These are phyloP conservation scores for Oncorhynchus nerka DNA, from an alignment of 2,113 vertebrate genomes.

Conservation along the genomic window DNA sequence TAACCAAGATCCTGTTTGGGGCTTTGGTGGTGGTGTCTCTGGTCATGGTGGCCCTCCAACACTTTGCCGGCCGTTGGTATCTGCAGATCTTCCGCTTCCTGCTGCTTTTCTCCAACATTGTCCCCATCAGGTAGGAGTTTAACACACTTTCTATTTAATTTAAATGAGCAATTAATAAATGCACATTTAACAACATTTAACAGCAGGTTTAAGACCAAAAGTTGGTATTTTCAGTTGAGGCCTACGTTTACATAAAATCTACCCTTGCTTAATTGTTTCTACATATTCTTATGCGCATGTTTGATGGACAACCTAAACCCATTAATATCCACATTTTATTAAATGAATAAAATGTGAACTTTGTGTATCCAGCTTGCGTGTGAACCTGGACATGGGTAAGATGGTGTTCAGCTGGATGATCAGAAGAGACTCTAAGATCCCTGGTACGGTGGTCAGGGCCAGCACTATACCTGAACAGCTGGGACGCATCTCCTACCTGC, in stretches of 20 bases:
- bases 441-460: constrained; percentile 90
- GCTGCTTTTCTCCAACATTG: constrained; percentile 93
- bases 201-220: not conserved
- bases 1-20: constrained; percentile 95
- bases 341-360: not conserved
- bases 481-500: constrained; percentile 93
- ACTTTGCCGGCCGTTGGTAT: constrained; percentile 96
- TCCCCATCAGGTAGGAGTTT: constrained; percentile 88
- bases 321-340: not conserved
- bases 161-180: not conserved
- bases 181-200: not conserved
- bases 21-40: constrained; percentile 92
- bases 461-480: constrained; percentile 97
- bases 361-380: constrained; percentile 78
- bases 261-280: not conserved
- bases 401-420: constrained; percentile 99
- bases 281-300: not conserved
- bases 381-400: constrained; percentile 98
- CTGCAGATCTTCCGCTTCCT: constrained; percentile 97
- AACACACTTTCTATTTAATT: too few relatives aligned
- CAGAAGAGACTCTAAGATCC: constrained; percentile 92
- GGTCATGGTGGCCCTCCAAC: constrained; percentile 97
- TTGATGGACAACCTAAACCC: not conserved
- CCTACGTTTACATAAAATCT: not conserved
- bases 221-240: not conserved